Conservation (phyloP, 1,140 invertebrate species). For the Bicyclus anynana region DNA sequence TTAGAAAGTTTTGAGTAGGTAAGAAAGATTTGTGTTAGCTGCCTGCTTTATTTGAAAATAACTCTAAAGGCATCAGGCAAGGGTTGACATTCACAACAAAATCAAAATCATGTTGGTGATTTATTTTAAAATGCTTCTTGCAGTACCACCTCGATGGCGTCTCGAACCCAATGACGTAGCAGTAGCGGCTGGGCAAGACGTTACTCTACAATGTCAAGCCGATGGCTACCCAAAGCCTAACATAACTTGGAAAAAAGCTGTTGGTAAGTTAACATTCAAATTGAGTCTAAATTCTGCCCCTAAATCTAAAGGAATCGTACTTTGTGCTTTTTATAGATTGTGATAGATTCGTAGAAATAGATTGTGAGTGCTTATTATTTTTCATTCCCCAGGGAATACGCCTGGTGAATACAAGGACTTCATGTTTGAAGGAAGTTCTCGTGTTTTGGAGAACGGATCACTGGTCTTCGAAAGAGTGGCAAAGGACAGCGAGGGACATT, state of each 20-base stretch:
- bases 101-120: no score
- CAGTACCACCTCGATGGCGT: slow-evolving; percentile 95
- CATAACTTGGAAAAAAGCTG: slow-evolving; percentile 92
- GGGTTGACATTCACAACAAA: no score
- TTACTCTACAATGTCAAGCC: slow-evolving; percentile 92
- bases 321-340: no score
- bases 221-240: slow-evolving; percentile 92
- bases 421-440: slow-evolving; percentile 84
- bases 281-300: neutral
- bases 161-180: slow-evolving; percentile 92
- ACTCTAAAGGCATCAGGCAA: no score
- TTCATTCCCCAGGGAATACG: slow-evolving; percentile 77
- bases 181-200: slow-evolving; percentile 89
- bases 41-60: no score
- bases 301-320: no score
- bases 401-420: slow-evolving; percentile 93
- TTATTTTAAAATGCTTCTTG: neutral
- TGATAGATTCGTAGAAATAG: no score
- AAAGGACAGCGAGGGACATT: slow-evolving; percentile 92
- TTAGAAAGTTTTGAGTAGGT: no score
- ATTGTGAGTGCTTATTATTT: neutral
- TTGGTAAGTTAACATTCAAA: slow-evolving; percentile 80
- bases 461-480: slow-evolving; percentile 87
- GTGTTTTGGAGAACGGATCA: slow-evolving; percentile 89
- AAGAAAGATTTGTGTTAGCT: no score